These are phyloP conservation scores for Riparia riparia DNA, from an alignment of 2,113 vertebrate species.

Conservation along the genomic window DNA sequence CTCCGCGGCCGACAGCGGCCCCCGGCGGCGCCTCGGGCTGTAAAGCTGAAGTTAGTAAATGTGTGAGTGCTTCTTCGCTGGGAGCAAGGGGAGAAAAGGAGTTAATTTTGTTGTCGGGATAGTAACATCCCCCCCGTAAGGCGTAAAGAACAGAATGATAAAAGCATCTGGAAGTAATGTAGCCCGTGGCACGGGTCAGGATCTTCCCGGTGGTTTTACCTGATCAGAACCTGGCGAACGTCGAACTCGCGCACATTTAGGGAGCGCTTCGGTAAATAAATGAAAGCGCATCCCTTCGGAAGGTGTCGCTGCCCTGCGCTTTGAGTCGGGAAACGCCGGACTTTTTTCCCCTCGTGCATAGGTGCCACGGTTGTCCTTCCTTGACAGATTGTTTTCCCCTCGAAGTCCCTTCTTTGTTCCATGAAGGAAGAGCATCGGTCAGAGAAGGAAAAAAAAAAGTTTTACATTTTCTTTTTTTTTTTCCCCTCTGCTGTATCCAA, in stretches of 20 bases:
- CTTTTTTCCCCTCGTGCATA: not conserved
- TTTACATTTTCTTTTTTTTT: not conserved
- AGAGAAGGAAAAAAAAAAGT: not conserved
- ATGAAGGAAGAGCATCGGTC: not conserved
- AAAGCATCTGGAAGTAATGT: not conserved
- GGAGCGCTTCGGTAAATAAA: accelerated
- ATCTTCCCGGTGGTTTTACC: not conserved
- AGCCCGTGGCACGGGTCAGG: not conserved
- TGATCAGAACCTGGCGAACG: not conserved
- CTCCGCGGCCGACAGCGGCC: constrained; percentile 30
- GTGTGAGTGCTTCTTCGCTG: not conserved
- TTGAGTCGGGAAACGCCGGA: not conserved
- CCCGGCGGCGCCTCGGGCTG: not conserved
- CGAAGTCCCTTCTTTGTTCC: not conserved
- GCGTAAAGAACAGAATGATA: not conserved
- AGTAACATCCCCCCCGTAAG: accelerated
- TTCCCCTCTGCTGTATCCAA: not conserved
- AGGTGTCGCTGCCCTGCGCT: not conserved
- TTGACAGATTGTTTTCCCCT: constrained; percentile 25
- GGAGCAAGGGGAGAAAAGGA: not conserved
- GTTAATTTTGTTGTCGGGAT: not conserved
- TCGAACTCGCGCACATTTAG: accelerated
- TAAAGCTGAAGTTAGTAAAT: not conserved
- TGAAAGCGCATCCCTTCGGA: not conserved
- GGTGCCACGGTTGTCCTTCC: not conserved